A percentile compares a stretch with the other conserved stretches of the same genome.
Conservation (phyloP, 2,113 vertebrate genomes). For the Nesogale talazaci region DNA sequence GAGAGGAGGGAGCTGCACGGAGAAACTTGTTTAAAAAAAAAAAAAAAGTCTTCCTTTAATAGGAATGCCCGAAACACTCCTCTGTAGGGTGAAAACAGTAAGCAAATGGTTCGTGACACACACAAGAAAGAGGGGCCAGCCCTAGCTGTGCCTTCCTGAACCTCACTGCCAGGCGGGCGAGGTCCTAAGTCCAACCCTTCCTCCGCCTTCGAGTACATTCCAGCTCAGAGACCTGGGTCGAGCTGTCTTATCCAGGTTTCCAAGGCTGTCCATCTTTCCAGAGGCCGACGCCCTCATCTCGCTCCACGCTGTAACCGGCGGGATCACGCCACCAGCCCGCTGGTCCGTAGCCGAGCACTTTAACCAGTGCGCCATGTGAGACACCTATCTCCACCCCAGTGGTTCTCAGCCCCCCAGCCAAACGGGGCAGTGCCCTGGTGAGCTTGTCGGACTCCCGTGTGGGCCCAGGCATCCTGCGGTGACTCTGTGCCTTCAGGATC, state of each 20-base stretch:
- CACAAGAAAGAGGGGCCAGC: background rate
- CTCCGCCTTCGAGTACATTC: too few species aligned
- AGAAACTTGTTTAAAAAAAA: background rate
- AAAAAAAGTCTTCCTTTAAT: slow-evolving; percentile 15
- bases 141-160: background rate
- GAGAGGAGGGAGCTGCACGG: background rate
- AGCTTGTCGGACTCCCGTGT: background rate
- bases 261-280: too few species aligned
- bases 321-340: too few species aligned
- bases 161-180: background rate
- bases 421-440: background rate
- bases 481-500: background rate
- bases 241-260: too few species aligned
- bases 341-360: too few species aligned
- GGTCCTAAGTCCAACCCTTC: too few species aligned
- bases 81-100: slow-evolving; percentile 41
- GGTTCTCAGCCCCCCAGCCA: background rate
- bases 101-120: slow-evolving; percentile 53
- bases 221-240: too few species aligned
- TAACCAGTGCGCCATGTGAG: too few species aligned
- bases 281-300: too few species aligned
- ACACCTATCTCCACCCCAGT: background rate
- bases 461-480: background rate
- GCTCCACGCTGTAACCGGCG: too few species aligned
- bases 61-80: slow-evolving; percentile 26